Evolutionary conservation across 2,113 vertebrate genomes (phyloP).

Genomic region (Pipa parva): DNA sequence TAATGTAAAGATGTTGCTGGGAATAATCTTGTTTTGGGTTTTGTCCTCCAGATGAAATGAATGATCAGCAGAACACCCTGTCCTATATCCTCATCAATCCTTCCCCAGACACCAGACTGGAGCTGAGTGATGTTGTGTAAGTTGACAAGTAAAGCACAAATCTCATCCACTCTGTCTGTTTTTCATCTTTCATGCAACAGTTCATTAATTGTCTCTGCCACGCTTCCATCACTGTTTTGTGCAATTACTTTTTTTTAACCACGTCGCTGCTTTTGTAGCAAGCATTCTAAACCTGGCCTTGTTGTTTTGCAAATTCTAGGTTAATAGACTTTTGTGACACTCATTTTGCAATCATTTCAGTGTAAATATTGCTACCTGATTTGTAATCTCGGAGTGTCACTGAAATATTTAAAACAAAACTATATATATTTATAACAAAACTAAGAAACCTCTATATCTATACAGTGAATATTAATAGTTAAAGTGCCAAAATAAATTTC

Average conservation of each 20-base stretch:
- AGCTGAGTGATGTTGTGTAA: conserved; percentile 92
- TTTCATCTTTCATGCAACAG: conserved; percentile 18
- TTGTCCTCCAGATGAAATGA: conserved; percentile 85
- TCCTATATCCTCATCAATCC: conserved; percentile 95
- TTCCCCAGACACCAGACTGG: conserved; percentile 85
- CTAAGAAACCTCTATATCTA: too few relatives aligned
- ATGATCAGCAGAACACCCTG: conserved; percentile 88
- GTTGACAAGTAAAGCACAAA: conserved; percentile 46
- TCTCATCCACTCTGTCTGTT: conserved; percentile 7
- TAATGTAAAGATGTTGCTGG: conserved; percentile 11
- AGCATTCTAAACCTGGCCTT: too few relatives aligned
- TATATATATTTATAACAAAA: too few relatives aligned
- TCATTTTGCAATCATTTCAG: too few relatives aligned
- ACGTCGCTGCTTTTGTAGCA: too few relatives aligned
- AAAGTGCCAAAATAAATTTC: too few relatives aligned
- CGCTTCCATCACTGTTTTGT: neutral
- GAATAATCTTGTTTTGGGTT: conserved; percentile 4
- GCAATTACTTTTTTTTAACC: neutral
- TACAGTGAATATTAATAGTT: too few relatives aligned
- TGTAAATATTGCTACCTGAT: too few relatives aligned
- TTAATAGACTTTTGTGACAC: too few relatives aligned
- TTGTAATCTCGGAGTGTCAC: too few relatives aligned
- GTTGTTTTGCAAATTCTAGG: too few relatives aligned
- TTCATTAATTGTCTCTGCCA: conserved; percentile 13
- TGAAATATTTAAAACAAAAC: too few relatives aligned